Evolutionary conservation across 2,797 vertebrate species (phyloP), one percentile per base, ranked within the genome.

Genomic region (Karalla daura): DNA sequence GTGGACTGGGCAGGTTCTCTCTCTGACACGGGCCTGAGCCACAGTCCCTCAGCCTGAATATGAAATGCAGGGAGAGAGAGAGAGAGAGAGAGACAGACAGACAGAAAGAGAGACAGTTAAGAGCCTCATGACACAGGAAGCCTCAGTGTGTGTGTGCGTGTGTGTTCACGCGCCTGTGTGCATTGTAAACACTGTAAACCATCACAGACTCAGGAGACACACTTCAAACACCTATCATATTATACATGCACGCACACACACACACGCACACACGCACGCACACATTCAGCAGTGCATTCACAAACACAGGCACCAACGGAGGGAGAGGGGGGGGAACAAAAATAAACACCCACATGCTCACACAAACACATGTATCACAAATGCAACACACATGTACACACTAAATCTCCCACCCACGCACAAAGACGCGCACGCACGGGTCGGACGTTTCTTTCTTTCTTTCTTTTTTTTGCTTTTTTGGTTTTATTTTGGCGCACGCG

Each of bases 31-130:
- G 85, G 77, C 84, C 88, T 58, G 72, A 82, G 77, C 58, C 81
- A 52, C 75, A 89, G 85, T 90, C 86, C 76, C 86, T 18, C 32
- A 79, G 84, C 63, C 78, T 84, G 87, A 90, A 91, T 85, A 91
- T 87, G 90, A 87, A 87, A 90, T 36, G 61, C 74, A 78, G 70
- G 81, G 81, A 83, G 72, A 30, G 66, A n/a, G n/a, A n/a, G n/a
- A n/a, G n/a, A n/a, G n/a, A n/a, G n/a, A n/a, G n/a, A n/a, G n/a
- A n/a, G n/a, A n/a, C n/a, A n/a, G 90, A 87, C 86, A 90, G 33
- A 59, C 74, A 78, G 70, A 80, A 80, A 83, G 72, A 30, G 66
- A 86, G 78, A 88, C 80, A 77, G 81, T 68, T 62, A 81, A 86
- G 69, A 81, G 74, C 70, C 67, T 76, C 76, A 76, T 51, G 67